These are phyloP conservation scores for Argyresthia albistria DNA, from an alignment of 2,888 invertebrate species.

Conservation along the genomic window DNA sequence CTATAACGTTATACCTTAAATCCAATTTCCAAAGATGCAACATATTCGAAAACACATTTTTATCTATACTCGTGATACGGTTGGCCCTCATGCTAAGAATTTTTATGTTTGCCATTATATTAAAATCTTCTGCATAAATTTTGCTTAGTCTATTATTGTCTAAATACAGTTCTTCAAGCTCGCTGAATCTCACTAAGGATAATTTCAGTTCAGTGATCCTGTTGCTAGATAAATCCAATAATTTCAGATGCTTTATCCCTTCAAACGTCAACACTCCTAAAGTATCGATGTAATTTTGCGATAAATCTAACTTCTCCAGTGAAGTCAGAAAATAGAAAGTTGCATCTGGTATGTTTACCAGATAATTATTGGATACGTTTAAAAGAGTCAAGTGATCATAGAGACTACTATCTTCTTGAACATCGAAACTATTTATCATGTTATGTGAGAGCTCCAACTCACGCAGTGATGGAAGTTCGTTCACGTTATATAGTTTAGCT, in stretches of 20 bases:
- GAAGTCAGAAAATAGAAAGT: constrained; percentile 26
- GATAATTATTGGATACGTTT: constrained; percentile 35
- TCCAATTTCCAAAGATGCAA: constrained; percentile 20
- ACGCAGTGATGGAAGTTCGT: constrained; percentile 18
- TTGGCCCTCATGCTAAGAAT: constrained; percentile 32
- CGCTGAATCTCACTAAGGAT: constrained; percentile 33
- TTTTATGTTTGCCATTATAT: constrained; percentile 22
- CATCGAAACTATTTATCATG: constrained; percentile 22
- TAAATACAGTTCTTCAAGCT: constrained; percentile 28
- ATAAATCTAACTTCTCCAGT: constrained; percentile 32
- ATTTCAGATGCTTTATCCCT: constrained; percentile 28
- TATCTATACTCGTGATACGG: constrained; percentile 23
- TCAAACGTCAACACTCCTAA: constrained; percentile 32
- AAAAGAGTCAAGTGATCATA: constrained; percentile 24
- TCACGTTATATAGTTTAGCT: constrained; percentile 25
- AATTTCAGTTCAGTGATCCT: constrained; percentile 29
- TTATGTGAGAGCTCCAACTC: constrained; percentile 40
- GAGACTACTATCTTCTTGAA: constrained; percentile 9
- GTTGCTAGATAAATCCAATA: constrained; percentile 35
- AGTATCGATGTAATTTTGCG: constrained; percentile 30
- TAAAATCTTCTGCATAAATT: constrained; percentile 26
- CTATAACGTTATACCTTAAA: constrained; percentile 31
- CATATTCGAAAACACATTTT: constrained; percentile 22
- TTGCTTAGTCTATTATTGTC: constrained; percentile 28
- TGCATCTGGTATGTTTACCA: constrained; percentile 26